These are phyloP conservation scores for Tenebrosternarchus preto DNA, from an alignment of 2,113 vertebrate species.

Conservation along the genomic window DNA sequence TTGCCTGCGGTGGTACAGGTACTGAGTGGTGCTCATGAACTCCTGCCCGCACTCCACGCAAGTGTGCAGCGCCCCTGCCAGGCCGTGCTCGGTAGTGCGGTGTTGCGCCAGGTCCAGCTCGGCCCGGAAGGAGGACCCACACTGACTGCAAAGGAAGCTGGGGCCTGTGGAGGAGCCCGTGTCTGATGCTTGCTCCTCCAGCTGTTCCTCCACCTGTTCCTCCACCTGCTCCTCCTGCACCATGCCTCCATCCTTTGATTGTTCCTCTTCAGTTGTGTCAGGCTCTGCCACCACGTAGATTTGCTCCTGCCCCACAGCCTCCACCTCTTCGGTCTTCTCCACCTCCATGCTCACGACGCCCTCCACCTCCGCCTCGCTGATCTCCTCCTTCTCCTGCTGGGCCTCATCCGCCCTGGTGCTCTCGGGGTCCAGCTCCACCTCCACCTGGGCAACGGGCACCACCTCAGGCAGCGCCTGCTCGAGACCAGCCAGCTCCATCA, in stretches of 20 bases:
- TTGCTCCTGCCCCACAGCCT: slow-evolving; percentile 8
- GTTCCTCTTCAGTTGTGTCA: slow-evolving; percentile 28
- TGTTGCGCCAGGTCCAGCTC: slow-evolving; percentile 76
- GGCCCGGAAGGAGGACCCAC: slow-evolving; percentile 76
- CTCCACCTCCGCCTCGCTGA: slow-evolving; percentile 14
- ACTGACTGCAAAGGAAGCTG: slow-evolving; percentile 80
- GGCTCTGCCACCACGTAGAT: neutral
- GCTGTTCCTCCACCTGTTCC: neutral
- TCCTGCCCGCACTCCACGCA: slow-evolving; percentile 77
- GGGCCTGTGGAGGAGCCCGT: slow-evolving; percentile 38
- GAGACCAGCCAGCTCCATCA: slow-evolving; percentile 43
- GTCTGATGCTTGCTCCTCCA: no score
- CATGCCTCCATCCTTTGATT: neutral
- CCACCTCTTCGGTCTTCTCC: neutral
- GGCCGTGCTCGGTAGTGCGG: slow-evolving; percentile 75
- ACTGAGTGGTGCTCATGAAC: slow-evolving; percentile 90
- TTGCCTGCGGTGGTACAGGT: slow-evolving; percentile 84
- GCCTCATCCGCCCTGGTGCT: neutral
- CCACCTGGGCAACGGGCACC: slow-evolving; percentile 32
- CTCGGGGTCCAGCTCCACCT: slow-evolving; percentile 43
- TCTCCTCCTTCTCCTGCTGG: slow-evolving; percentile 3
- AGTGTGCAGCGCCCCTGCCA: slow-evolving; percentile 75
- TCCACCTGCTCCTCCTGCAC: neutral
- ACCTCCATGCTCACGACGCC: slow-evolving; percentile 5
- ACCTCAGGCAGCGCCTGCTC: slow-evolving; percentile 19